A percentile compares a stretch with the other conserved stretches of the same genome.
Conservation (phyloP, 2,113 vertebrate species). For the Gorsachius goisagi region DNA sequence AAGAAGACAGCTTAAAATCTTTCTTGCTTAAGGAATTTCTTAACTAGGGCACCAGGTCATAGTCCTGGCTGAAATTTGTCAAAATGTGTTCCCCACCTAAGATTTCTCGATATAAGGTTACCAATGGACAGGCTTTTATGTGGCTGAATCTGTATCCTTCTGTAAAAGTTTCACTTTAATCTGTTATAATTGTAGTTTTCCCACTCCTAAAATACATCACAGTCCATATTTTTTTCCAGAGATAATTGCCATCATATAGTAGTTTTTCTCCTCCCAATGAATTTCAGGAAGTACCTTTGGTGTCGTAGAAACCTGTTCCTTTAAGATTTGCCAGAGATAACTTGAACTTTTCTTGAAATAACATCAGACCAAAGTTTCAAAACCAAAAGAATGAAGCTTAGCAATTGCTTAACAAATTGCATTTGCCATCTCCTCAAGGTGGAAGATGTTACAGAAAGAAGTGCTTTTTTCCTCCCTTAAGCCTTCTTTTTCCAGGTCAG, state of each 20-base stretch:
- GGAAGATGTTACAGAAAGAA: background rate
- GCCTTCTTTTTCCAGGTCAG: slow-evolving; percentile 2
- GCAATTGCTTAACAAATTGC: background rate
- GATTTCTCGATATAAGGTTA: background rate
- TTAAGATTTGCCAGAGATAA: background rate
- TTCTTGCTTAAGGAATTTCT: background rate
- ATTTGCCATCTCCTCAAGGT: background rate
- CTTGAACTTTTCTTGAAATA: background rate
- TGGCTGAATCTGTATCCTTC: background rate
- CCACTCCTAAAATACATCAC: background rate
- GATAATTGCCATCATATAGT: background rate
- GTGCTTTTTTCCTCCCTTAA: background rate
- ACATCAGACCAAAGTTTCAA: background rate
- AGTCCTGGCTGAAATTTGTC: background rate
- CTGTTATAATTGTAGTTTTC: background rate
- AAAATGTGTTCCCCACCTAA: background rate
- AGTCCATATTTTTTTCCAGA: background rate
- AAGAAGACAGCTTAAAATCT: background rate
- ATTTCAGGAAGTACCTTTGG: background rate
- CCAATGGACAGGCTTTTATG: background rate
- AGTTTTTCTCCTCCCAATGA: background rate
- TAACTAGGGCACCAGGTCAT: background rate
- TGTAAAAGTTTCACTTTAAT: background rate
- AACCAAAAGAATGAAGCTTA: background rate
- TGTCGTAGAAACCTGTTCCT: background rate